Evolutionary conservation across 2,888 invertebrate genomes (phyloP), one percentile per base, ranked within the genome.

Genomic region (Hypercompe scribonia): DNA sequence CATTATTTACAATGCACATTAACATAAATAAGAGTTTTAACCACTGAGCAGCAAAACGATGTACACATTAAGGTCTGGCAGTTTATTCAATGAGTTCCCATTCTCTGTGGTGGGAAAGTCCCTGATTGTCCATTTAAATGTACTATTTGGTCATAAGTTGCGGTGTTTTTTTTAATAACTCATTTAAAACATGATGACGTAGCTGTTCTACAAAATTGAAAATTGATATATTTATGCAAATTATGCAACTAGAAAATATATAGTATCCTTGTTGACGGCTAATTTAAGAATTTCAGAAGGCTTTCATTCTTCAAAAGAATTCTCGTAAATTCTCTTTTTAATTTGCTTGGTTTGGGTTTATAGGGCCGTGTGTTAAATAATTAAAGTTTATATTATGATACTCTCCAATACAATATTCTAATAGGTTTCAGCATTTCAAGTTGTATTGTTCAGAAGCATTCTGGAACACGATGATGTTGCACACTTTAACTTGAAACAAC

Each of bases 11-110:
- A 78, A 72, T 70, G 50, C 18, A 76, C 78, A 87, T 89, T 88
- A 84, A 84, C 87, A 88, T 87, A 88, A 89, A 88, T 84, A 88
- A 84, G 85, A 85, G 86, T 86, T 86, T 81, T 81, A 77, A 82
- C 78, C 70, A 83, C 75, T 79, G 75, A 76, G 73, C 71, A 70
- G 73, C 73, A 76, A 82, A 83, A 72, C 77, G 83, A 73, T 72
- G 71, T 64, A 68, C 72, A 78, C 80, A 75, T 81, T 83, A 80
- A 71, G 74, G 65, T 70, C 61, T 61, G 31, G 46, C 58, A 28
- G 46, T 46, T 70, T 75, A 77, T 83, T 81, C 81, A 82, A 78
- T 82, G 69, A 68, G 54, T 68, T 69, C 61, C 46, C 69, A 72
- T 76, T 72, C 13, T 67, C 72, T 65, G 34, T 69, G 76, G 73